A percentile compares a stretch with the other conserved stretches of the same genome.
These are phyloP conservation scores for Lottia scabra DNA, from an alignment of 2,888 invertebrate genomes.

Conservation along the genomic window DNA sequence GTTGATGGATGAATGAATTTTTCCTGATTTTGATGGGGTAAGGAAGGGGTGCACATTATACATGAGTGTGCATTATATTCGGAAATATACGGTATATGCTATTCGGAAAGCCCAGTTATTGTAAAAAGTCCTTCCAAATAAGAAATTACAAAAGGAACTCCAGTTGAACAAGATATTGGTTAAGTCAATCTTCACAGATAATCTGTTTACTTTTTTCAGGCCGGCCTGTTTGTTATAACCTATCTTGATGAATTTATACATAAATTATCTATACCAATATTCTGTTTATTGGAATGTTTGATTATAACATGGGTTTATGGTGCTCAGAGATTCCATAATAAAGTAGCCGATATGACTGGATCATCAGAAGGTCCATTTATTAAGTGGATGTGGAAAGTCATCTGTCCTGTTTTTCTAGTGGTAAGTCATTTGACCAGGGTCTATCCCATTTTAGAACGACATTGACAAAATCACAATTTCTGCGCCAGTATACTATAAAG, in stretches of 20 bases:
- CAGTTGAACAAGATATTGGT: too few relatives aligned
- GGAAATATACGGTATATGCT: too few relatives aligned
- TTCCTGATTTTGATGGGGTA: too few relatives aligned
- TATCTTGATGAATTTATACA: slow-evolving; percentile 42
- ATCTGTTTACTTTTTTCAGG: slow-evolving; percentile 29
- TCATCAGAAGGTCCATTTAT: slow-evolving; percentile 53
- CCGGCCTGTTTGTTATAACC: slow-evolving; percentile 46
- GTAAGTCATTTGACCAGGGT: slow-evolving; percentile 44
- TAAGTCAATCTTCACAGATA: too few relatives aligned
- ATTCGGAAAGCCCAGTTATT: too few relatives aligned
- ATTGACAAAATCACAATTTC: too few relatives aligned
- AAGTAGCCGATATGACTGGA: slow-evolving; percentile 58
- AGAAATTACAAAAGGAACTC: too few relatives aligned
- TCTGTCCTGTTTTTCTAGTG: slow-evolving; percentile 45
- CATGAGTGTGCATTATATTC: too few relatives aligned
- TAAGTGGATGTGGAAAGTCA: slow-evolving; percentile 55
- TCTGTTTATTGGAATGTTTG: slow-evolving; percentile 46
- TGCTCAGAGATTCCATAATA: slow-evolving; percentile 46
- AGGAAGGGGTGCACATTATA: too few relatives aligned
- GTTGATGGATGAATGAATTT: too few relatives aligned
- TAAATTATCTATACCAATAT: slow-evolving; percentile 39
- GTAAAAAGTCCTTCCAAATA: too few relatives aligned
- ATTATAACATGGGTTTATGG: slow-evolving; percentile 56
- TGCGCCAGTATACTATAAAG: not conserved
- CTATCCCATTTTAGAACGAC: too few relatives aligned